Percentiles rank a stretch among this genome's conserved stretches.
phyloP scores from a whole-genome alignment of 2,797 vertebrate species.

The Sciurus vulgaris region DNA sequence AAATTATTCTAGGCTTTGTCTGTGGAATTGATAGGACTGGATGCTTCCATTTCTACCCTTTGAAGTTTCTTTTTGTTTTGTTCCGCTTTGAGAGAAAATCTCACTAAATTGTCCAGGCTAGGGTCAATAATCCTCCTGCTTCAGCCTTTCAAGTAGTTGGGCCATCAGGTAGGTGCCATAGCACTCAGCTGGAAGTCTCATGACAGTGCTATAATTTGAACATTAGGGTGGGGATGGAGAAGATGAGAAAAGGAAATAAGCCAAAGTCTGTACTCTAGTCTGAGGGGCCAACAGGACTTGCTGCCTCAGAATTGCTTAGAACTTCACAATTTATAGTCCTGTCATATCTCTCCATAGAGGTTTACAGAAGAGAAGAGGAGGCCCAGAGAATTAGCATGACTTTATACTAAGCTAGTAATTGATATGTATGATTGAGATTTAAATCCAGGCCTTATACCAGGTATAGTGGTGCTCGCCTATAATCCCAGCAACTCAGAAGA shows the following conservation, averaged over 20 bases:
- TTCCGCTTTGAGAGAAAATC: too few species aligned
- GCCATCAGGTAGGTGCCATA: background rate
- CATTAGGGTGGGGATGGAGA: background rate
- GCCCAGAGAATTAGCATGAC: background rate
- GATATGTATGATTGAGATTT: background rate
- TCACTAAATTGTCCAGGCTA: background rate
- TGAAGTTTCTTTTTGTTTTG: background rate
- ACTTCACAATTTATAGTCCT: background rate
- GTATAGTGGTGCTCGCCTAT: too few species aligned
- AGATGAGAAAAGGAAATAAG: background rate
- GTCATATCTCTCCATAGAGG: background rate
- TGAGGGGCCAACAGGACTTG: background rate
- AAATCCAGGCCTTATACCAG: background rate
- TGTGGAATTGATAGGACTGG: background rate
- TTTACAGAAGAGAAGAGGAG: constrained; percentile 38
- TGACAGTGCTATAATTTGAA: background rate
- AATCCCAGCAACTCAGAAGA: too few species aligned
- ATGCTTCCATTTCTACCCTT: constrained; percentile 18
- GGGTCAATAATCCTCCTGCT: background rate
- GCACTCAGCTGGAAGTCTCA: background rate
- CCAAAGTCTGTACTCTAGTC: background rate
- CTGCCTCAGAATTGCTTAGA: constrained; percentile 17
- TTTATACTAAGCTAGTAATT: background rate
- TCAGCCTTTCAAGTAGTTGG: background rate
- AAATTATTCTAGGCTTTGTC: background rate